Base-by-base conservation (phyloP, 1,140 invertebrate genomes). In the Drosophila kohkoa region DNA sequence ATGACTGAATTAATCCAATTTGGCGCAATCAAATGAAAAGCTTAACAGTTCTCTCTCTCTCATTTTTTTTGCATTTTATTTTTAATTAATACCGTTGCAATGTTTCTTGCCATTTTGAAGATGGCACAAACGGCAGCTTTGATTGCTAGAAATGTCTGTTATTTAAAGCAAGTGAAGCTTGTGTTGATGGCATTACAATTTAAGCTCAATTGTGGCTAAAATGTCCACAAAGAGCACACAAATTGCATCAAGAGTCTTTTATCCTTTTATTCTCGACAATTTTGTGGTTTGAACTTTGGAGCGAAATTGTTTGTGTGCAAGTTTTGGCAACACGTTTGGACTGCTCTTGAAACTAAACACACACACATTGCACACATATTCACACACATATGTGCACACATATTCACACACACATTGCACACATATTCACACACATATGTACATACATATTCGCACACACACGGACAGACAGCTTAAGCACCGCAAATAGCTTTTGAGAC, bases 21-120 rank as follows among this genome's bases (percentile, higher is more conserved):
- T 78, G 67, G 46, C 48, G 73, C 66, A 88, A 87, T 87, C 75
- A 87, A 87, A 79, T 72, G 28, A 87, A 82, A 75, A 68, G 64
- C 58, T 77, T 35, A 11, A 43, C 59, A 48, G 15, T 62, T 48
- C 51, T 46, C 65, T 67, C 16, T 20, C 16, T 48, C 51, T 8
- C 35, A 11, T 13, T 43, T 43, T 43, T 45, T 45, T 10, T 11
- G 20, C 20, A 25, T 45, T 32, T 32, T 38, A 28, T 52, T 55
- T 55, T 51, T 60, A 73, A 73, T 74, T 74, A 67, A 67, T 73
- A 13, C 28, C 58, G 28, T 45, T 15, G 8, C 30, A 48, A 30
- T 57, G 51, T 46, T 28, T 41, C 32, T 38, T 38, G 35, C 35
- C 41, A 35, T n/a, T 25, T 46, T n/a, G 3, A 25, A 15, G 46